Base-by-base conservation (phyloP, 2,888 invertebrate genomes). In the Stegana nigrithorax region DNA sequence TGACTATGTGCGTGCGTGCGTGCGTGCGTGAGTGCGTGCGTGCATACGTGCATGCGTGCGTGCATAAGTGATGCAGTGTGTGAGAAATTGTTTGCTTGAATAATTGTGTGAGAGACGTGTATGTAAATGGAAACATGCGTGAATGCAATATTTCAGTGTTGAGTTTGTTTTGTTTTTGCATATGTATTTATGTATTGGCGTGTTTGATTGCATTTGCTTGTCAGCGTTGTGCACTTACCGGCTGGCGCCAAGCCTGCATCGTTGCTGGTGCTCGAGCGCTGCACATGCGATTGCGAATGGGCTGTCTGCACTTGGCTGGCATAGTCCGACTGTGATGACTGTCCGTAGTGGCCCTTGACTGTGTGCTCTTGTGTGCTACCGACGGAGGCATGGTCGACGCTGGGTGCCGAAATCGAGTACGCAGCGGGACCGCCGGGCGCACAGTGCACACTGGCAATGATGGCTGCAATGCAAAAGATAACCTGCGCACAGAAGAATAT, bases 321-420 rank as follows among this genome's bases (percentile, higher is more conserved):
- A 59, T 86, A 86, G 70, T 84, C 82, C 47, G 86, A 86, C 63
- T 85, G 83, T 19, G 85, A 85, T 29, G 83, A 84, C 70, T 85
- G 84, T 21, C 85, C 86, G 60, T 84, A 84, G 65, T 82, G 83
- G 10, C 86, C 85, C 80, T 85, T 80, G 8, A 86, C 84, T 23
- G 85, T 85, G 47, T 86, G 84, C 72, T 85, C 85, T 67, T 86
- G 85, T 58, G 83, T 75, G 53, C 80, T 81, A 60, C 85, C 85
- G 27, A 86, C 86, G 12, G 82, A 85, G 57, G 75, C 84, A 62
- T 84, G 84, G 67, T 86, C 86, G 64, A 75, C 81, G 67, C 84
- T 84, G 64, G 85, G 84, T 0, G 84, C 83, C 2, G 81, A 85
- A 62, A 85, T 85, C 59, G 84, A 81, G 36, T 86, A 85, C 62